phyloP scores from a whole-genome alignment of 2,113 vertebrate species.

The Grammomys surdaster region DNA sequence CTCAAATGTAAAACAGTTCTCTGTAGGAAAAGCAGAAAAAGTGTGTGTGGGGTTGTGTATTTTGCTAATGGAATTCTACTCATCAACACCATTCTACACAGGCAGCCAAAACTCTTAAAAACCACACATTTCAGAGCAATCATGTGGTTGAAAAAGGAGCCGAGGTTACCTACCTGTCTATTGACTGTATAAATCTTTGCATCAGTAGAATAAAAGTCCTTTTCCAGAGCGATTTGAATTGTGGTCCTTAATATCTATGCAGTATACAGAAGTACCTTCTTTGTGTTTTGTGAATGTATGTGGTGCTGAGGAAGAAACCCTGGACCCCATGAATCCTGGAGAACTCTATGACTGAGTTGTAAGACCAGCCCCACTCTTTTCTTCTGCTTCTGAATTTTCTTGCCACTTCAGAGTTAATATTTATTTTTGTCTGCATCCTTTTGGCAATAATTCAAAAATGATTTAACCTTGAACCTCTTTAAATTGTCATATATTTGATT shows the following conservation, averaged over 20 bases:
- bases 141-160: neutral
- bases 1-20: neutral
- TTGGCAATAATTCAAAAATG: constrained; percentile 47
- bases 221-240: neutral
- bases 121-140: neutral
- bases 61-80: neutral
- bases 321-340: too few relatives aligned
- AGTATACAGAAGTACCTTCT: neutral
- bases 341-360: neutral
- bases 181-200: neutral
- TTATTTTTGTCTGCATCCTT: constrained; percentile 6
- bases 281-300: neutral
- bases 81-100: accelerated
- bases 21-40: neutral
- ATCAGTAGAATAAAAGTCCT: neutral
- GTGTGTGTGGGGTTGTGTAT: accelerated
- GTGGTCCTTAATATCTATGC: neutral
- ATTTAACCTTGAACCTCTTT: constrained; percentile 40
- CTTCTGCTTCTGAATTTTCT: constrained; percentile 24
- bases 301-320: neutral
- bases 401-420: neutral
- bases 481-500: neutral
- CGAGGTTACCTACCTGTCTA: too few relatives aligned
- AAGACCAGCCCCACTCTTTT: neutral
- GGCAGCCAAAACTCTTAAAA: neutral